Evolutionary conservation across 2,113 vertebrate genomes (phyloP), one percentile per base, ranked within the genome.

Genomic region (Pterocles burchelli): DNA sequence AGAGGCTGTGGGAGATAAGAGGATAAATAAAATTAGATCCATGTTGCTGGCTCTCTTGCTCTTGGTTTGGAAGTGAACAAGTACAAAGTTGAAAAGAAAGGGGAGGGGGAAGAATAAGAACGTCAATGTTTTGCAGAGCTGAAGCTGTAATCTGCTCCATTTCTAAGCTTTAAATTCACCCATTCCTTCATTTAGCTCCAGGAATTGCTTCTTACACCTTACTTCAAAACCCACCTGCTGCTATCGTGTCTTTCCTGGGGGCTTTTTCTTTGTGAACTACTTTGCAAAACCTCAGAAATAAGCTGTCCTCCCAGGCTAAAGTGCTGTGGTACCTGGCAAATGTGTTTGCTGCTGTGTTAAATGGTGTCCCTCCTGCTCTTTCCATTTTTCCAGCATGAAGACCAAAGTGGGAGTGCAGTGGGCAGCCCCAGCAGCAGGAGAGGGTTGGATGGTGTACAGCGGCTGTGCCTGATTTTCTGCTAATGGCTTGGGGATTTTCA

Each of bases 341-440:
- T 80, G 66, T 62, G 45, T 70, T 82, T 90, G 93, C 93, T 68
- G 89, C 96, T 97, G 61, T 78, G 91, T 87, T 97, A 96, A 97
- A 96, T 70, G 61, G 80, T 13, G 22, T 57, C 17, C 62, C 78
- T 61, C 28, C 18, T 57, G 36, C 58, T 43, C 45, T 88, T 95
- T 94, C 90, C 58, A 84, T 81, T 85, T 46, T 38, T 78, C 13
- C 86, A 38, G 67, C 73, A 24, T 34, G 55, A 49, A 55, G 90
- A 25, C 25, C n/a, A 29, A 66, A 63, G 62, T 43, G 68, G 67
- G 49, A 62, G 55, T 36, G 0, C 85, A 51, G 58, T 59, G 41
- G 90, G 94, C 71, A 89, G 41, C 74, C 34, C 34, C 38, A 95
- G 48, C 61, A 89, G 75, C 41, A 33, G 54, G 41, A 75, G 71